Conservation (phyloP, 1,140 invertebrate genomes). For the Saccostrea glomerata region DNA sequence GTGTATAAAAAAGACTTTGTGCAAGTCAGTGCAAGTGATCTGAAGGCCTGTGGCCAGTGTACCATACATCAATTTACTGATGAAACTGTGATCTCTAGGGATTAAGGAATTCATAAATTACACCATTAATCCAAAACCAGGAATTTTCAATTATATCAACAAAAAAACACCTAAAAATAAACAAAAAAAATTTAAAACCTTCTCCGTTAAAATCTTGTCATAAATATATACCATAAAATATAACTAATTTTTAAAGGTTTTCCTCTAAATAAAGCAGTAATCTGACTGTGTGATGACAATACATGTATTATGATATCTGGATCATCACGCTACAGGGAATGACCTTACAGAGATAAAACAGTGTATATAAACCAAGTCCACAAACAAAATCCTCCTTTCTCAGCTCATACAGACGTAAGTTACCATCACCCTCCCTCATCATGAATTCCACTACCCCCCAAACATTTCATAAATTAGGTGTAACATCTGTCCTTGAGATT, state of each 20-base stretch:
- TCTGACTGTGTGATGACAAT: neutral
- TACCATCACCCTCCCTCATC: neutral
- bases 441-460: neutral
- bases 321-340: neutral
- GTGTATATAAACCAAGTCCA: slow-evolving; percentile 16
- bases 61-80: no score
- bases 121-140: no score
- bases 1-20: no score
- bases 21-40: no score
- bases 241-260: neutral
- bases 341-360: slow-evolving; percentile 21
- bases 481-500: neutral
- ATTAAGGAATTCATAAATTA: no score
- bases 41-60: no score
- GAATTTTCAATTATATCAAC: neutral
- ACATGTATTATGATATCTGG: neutral
- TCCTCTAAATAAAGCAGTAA: neutral
- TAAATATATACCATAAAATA: neutral
- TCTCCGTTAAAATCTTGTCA: neutral
- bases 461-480: neutral
- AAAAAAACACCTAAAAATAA: neutral
- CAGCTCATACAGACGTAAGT: slow-evolving; percentile 16
- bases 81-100: no score
- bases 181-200: neutral
- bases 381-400: slow-evolving; percentile 13